Percentiles rank a stretch among this genome's conserved stretches.
phyloP scores from a whole-genome alignment of 1,140 invertebrate species.

The Pseudachorutes palmiensis region DNA sequence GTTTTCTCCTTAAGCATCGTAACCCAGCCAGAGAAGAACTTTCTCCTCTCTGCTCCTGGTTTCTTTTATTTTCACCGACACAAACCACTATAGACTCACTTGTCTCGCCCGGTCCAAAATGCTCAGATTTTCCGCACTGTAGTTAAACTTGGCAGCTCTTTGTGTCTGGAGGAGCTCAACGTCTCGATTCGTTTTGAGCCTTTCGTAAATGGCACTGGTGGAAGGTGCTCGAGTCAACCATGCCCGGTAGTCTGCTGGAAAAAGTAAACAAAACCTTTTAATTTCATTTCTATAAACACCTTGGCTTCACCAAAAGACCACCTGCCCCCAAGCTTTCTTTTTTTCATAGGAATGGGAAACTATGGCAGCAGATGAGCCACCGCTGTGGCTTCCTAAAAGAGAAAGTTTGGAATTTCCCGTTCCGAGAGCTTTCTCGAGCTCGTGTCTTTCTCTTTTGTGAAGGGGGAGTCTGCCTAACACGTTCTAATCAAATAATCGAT shows the following conservation, averaged over 20 bases:
- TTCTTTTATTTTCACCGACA: too few species aligned
- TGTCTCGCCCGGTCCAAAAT: constrained; percentile 47
- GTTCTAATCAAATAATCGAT: constrained; percentile 11
- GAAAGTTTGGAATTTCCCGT: too few species aligned
- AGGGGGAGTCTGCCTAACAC: neutral
- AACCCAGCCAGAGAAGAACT: neutral
- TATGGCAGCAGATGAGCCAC: too few species aligned
- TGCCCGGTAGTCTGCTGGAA: constrained; percentile 69
- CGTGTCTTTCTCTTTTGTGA: too few species aligned
- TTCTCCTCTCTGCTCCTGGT: neutral
- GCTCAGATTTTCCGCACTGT: constrained; percentile 75
- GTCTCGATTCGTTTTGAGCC: constrained; percentile 64
- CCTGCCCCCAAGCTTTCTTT: too few species aligned
- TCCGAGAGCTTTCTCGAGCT: too few species aligned
- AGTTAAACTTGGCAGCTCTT: constrained; percentile 66
- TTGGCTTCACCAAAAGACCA: too few species aligned
- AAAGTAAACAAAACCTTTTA: neutral
- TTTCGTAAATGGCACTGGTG: constrained; percentile 83
- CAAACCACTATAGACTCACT: too few species aligned
- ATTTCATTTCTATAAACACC: neutral
- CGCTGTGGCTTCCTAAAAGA: too few species aligned
- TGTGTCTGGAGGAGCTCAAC: constrained; percentile 50
- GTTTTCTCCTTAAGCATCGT: neutral
- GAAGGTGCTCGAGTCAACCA: constrained; percentile 83
- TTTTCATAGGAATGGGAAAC: too few species aligned